Evolutionary conservation across 2,113 vertebrate genomes (phyloP), one percentile per base, ranked within the genome.

Genomic region (Pavo muticus): DNA sequence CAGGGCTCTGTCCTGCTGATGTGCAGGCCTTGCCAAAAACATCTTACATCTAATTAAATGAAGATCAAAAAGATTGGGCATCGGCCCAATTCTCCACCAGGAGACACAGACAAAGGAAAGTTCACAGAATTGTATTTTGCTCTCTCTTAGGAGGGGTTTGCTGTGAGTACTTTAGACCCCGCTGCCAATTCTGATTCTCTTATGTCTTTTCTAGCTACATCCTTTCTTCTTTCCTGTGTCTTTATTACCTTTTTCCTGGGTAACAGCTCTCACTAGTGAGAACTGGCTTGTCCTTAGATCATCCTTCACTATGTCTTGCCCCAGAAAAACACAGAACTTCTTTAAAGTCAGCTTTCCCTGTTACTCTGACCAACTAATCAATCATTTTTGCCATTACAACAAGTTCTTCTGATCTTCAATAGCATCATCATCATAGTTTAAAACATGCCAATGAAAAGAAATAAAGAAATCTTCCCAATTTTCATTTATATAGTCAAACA

Each of bases 231-330:
- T 60, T 87, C 39, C n/a, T 68, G 2, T 10, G 60, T 10, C 3
- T 82, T 90, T 69, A 32, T 60, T 35, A 68, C 24, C 24, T 79
- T 15, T 80, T 30, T 71, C 74, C 39, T 69, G 39, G 18, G 32
- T 68, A 57, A 78, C 85, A 70, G 17, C 23, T 73, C 23, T 84
- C 19, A 40, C 32, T 87, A 25, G 35, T 27, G 24, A 83, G 48
- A 19, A 57, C 40, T 63, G 17, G 7, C 63, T 71, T 78, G 25
- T 63, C 52, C 27, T 37, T 15, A 59, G 0, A 0, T 4, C 48
- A 70, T 45, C 30, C 11, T 90, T 23, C 27, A 3, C 42, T 82
- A 70, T 76, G 17, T 87, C 56, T 78, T 77, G 14, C 18, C 25
- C 37, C 9, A 25, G 45, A 87, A 84, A 87, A 90, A 68, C 30